Base-by-base conservation (phyloP, 1,140 invertebrate genomes). In the Nasonia vitripennis region DNA sequence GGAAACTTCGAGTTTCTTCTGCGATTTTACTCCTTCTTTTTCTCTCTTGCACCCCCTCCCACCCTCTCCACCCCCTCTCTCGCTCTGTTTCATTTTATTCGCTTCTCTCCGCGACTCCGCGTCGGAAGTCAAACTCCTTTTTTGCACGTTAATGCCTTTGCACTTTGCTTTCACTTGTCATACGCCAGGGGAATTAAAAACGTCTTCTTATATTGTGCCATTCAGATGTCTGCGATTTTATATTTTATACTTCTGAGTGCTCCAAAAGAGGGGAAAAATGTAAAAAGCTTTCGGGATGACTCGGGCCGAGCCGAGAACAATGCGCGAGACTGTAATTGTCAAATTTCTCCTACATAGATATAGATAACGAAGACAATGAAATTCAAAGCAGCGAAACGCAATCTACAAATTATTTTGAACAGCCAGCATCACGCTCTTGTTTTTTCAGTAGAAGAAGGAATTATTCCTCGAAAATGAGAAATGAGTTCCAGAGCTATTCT, bases 81-180 rank as follows among this genome's bases (percentile, higher is more conserved):
- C 20, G 0, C 55, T 77, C 37, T 45, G 10, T 23, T 23, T 45
- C 73, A 11, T 14, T 51, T 51, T 51, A 14, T 12, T 51, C 55
- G 55, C 17, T 62, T 62, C 20, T n/a, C 20, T 70, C 31, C 9
- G 27, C 62, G 31, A 10, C 27, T 80, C 55, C 2, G 27, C 78
- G 55, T 20, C 27, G 14, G 41, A 83, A n/a, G 48, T 48, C 68
- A 31, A 78, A 55, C 23, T 80, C 51, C 10, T 74, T 81, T 67
- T 81, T 45, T 48, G 31, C 68, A 37, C 41, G 34, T 70, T 81
- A 85, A 81, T 81, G 31, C 45, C 37, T 68, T 78, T 70, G 71
- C 71, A 70, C 51, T 77, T 86, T 48, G 62, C 73, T 78, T 85
- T 75, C 31, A 68, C 84, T 55, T 82, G 62, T 78, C 79, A 37